Conservation (phyloP, 2,797 vertebrate genomes). For the Notolabrus celidotus region DNA sequence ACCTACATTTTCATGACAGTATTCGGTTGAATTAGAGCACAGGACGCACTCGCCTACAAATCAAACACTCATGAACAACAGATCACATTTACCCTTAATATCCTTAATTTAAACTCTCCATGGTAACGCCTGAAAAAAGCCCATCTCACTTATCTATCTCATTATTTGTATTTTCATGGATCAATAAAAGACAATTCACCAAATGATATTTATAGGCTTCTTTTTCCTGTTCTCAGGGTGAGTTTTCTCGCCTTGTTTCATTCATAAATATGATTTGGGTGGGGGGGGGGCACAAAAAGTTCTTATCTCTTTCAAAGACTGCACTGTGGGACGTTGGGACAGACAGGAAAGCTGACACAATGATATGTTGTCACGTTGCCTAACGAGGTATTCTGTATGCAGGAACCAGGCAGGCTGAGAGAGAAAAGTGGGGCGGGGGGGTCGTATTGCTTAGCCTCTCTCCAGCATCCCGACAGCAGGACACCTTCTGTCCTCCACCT, state of each 20-base stretch:
- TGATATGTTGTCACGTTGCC: conserved; percentile 83
- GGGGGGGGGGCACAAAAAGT: conserved; percentile 29
- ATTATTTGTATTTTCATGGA: conserved; percentile 21
- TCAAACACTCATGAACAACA: conserved; percentile 75
- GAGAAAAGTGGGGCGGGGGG: conserved; percentile 57
- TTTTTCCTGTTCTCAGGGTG: conserved; percentile 38
- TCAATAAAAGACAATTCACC: conserved; percentile 33
- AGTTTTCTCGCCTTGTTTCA: conserved; percentile 21
- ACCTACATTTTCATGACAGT: conserved; percentile 85
- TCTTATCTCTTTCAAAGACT: conserved; percentile 52
- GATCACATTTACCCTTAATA: conserved; percentile 62
- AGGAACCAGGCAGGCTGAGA: conserved; percentile 74
- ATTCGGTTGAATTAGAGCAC: conserved; percentile 83
- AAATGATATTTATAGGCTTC: conserved; percentile 41
- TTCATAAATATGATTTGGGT: conserved; percentile 26
- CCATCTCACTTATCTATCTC: conserved; percentile 40
- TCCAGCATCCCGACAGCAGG: conserved; percentile 65
- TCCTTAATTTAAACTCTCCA: conserved; percentile 50
- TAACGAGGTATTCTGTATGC: conserved; percentile 79
- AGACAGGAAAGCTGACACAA: conserved; percentile 71
- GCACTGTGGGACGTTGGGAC: conserved; percentile 60
- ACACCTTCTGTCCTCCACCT: conserved; percentile 53
- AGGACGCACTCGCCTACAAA: conserved; percentile 72
- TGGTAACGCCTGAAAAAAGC: conserved; percentile 59
- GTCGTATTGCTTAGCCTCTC: conserved; percentile 85